Base-by-base conservation (phyloP, 2,888 invertebrate genomes). In the Idaea biselata region DNA sequence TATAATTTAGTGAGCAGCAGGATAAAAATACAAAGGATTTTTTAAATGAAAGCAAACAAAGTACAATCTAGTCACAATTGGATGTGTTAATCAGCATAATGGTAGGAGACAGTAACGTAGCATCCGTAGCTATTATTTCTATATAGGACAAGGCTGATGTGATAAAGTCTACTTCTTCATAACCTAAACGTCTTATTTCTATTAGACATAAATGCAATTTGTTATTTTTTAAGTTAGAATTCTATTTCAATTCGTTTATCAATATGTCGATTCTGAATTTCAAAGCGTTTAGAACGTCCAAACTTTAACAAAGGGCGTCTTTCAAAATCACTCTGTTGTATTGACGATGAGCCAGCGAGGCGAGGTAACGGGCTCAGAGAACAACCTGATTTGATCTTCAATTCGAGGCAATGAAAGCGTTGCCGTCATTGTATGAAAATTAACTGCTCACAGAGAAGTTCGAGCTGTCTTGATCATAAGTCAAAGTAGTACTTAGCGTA, bases 51-150 rank as follows among this genome's bases (percentile, higher is more conserved):
- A 44, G 44, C 44, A 44, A 44, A 44, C 44, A 44, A 44, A 44
- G 44, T 44, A 44, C 44, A 44, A 44, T 44, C 44, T 44, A 44
- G 44, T 44, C 44, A 44, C 44, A 44, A 44, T 44, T 67, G 60
- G 73, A 75, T 70, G 73, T 73, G 82, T 79, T 86, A 87, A 90
- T 90, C 90, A 87, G 77, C 83, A 81, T 80, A 81, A 74, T 77
- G 70, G 77, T 81, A 80, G 77, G 75, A 82, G 78, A 70, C 67
- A 72, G 74, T 89, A 84, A 88, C 86, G 88, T 86, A 83, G 89
- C 77, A 75, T 75, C 77, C 86, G 87, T 89, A 90, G 91, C 89
- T 89, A n/a, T 86, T 82, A 91, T 91, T 88, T 89, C 80, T 81
- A 71, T 11, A 44, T 74, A 73, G 79, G 73, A 78, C 88, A 87